Percentiles rank a stretch among this genome's conserved stretches.
Evolutionary conservation across 2,797 vertebrate genomes (phyloP).

Genomic region (Cichlasoma orientale): DNA sequence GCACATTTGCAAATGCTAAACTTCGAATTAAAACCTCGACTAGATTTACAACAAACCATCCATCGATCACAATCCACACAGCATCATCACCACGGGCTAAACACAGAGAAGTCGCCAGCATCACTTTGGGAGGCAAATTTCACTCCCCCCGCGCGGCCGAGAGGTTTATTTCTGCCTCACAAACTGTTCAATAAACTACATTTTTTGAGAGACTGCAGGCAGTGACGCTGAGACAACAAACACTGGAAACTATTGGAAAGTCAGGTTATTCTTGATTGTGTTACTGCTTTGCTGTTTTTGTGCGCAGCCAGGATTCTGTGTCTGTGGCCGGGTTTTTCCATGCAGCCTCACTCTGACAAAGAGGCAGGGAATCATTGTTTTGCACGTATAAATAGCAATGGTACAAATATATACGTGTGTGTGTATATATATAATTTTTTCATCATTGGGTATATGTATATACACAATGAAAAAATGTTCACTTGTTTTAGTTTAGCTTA

Average conservation of each 20-base stretch:
- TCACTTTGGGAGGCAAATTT: neutral
- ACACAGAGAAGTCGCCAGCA: neutral
- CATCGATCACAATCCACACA: neutral
- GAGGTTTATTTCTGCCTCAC: neutral
- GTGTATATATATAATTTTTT: no score
- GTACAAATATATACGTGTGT: neutral
- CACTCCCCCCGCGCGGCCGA: neutral
- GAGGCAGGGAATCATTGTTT: neutral
- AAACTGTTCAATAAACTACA: neutral
- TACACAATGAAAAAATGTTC: no score
- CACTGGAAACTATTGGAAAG: neutral
- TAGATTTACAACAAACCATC: neutral
- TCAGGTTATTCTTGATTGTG: neutral
- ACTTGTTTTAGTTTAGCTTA: no score
- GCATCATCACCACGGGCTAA: neutral
- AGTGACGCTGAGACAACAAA: neutral
- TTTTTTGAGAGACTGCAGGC: neutral
- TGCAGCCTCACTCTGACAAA: neutral
- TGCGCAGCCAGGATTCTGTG: neutral
- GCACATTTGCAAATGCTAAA: neutral
- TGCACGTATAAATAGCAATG: neutral
- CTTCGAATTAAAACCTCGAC: neutral
- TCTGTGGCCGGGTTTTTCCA: neutral
- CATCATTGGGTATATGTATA: no score
- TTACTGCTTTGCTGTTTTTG: neutral